Base-by-base conservation (phyloP, 1,140 invertebrate genomes). In the Bursaphelenchus mucronatus region DNA sequence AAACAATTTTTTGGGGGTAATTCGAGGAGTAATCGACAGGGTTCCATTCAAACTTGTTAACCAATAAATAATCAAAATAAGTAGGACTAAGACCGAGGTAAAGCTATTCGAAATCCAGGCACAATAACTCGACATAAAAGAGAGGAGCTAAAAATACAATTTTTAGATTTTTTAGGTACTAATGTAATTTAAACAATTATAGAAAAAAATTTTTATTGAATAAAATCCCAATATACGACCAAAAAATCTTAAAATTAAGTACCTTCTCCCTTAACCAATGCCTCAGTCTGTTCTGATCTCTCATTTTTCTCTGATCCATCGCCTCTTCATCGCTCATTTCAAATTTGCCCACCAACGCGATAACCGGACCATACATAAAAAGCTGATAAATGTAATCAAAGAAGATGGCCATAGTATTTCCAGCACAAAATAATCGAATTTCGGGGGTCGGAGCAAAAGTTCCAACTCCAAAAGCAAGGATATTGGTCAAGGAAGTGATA, bases 361-460 rank as follows among this genome's bases (percentile, higher is more conserved):
- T 52, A 19, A 73, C 63, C 11, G 74, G 66, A 9, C 54, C 62
- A 58, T 70, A 76, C 50, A 76, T 49, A 66, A 76, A 71, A 21
- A 76, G 39, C 52, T 75, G 75, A 63, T 71, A 76, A 47, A 76
- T 54, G 58, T 69, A 76, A 53, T 76, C 75, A 53, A 75, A 49
- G 39, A 73, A 55, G 19, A 76, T 75, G 11, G 75, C 75, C 13
- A 72, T 52, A 13, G 69, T 69, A 66, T 76, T 76, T 63, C 71
- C 76, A 52, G 62, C 62, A 63, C 71, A 73, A 63, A 73, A 73
- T 8, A 73, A 54, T 55, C 73, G 69, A 44, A 76, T 76, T 57
- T 76, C 75, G 41, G 75, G 75, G n/a, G 75, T 76, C 30, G 75
- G 75, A 7, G 75, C 61, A 56, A 78, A 76, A 19, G 73, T 72